These are phyloP conservation scores for Drosophila saltans DNA, from an alignment of 1,140 invertebrate genomes.

Conservation along the genomic window DNA sequence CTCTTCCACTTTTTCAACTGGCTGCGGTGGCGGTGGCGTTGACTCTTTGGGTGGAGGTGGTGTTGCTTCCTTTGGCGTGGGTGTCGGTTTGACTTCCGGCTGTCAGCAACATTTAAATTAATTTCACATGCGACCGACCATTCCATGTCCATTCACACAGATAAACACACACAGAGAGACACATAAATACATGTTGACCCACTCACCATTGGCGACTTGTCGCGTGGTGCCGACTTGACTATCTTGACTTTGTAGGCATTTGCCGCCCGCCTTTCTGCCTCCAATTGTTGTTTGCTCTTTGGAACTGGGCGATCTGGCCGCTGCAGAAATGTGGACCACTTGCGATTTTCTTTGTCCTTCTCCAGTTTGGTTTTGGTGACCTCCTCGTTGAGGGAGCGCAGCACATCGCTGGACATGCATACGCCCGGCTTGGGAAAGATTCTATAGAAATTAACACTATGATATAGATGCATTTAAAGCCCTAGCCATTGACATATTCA, in stretches of 20 bases:
- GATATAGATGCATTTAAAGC: constrained; percentile 44
- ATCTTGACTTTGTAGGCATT: constrained; percentile 85
- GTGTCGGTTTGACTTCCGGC: constrained; percentile 56
- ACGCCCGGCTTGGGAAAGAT: constrained; percentile 86
- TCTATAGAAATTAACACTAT: constrained; percentile 88
- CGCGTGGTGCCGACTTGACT: constrained; percentile 84
- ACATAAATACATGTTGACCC: constrained; percentile 39
- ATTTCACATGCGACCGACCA: constrained; percentile 25
- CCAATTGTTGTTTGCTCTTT: constrained; percentile 81
- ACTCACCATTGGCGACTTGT: constrained; percentile 70
- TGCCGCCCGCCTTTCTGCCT: constrained; percentile 65
- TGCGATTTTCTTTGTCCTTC: constrained; percentile 85
- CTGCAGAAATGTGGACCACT: constrained; percentile 89
- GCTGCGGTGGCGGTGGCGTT: not conserved
- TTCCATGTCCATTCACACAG: constrained; percentile 27
- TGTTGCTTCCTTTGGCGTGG: constrained; percentile 50
- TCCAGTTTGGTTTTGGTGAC: constrained; percentile 83
- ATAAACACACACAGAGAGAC: constrained; percentile 4
- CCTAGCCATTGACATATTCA: constrained; percentile 28
- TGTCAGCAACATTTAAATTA: constrained; percentile 58
- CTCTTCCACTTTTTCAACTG: constrained; percentile 3
- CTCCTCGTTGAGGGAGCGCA: constrained; percentile 86
- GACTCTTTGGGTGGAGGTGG: constrained; percentile 37
- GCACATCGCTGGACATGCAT: constrained; percentile 88
- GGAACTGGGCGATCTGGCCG: constrained; percentile 87